Evolutionary conservation across 2,113 vertebrate species (phyloP).

Genomic region (Paedocypris sp.): DNA sequence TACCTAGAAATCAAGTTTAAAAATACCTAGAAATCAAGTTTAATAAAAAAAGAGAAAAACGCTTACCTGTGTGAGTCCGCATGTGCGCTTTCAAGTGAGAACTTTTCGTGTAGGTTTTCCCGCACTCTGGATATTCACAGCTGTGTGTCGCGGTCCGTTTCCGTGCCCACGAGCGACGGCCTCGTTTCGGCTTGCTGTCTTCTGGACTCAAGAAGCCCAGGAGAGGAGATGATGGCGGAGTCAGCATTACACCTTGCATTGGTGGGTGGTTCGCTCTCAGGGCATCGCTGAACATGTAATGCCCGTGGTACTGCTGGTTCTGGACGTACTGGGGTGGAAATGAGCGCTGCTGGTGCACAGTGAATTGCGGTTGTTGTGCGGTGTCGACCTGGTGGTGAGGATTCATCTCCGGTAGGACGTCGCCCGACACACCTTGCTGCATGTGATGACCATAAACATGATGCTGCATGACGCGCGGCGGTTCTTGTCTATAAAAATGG

Average conservation of each 20-base stretch:
- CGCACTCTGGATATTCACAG: conserved; percentile 83
- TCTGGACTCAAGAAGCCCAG: conserved; percentile 73
- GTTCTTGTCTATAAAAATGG: conserved; percentile 56
- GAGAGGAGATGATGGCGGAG: conserved; percentile 76
- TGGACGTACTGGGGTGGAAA: conserved; percentile 58
- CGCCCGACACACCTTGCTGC: conserved; percentile 40
- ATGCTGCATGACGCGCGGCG: conserved; percentile 22
- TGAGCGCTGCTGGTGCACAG: conserved; percentile 45
- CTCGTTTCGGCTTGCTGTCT: conserved; percentile 72
- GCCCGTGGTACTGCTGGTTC: conserved; percentile 65
- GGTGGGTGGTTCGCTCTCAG: conserved; percentile 54
- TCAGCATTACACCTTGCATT: conserved; percentile 69
- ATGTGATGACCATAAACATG: conserved; percentile 51
- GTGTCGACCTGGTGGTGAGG: conserved; percentile 42
- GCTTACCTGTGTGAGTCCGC: conserved; percentile 80
- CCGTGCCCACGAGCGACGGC: conserved; percentile 75
- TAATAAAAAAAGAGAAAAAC: not conserved
- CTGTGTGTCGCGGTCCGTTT: conserved; percentile 82
- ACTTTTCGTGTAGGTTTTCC: conserved; percentile 88
- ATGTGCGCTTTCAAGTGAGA: conserved; percentile 87
- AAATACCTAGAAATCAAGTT: not conserved
- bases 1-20: no score
- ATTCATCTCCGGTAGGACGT: conserved; percentile 51
- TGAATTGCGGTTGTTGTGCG: conserved; percentile 44
- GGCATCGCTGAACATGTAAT: conserved; percentile 67